These are phyloP conservation scores for Melanerpes formicivorus DNA, from an alignment of 2,113 vertebrate genomes.

Conservation along the genomic window DNA sequence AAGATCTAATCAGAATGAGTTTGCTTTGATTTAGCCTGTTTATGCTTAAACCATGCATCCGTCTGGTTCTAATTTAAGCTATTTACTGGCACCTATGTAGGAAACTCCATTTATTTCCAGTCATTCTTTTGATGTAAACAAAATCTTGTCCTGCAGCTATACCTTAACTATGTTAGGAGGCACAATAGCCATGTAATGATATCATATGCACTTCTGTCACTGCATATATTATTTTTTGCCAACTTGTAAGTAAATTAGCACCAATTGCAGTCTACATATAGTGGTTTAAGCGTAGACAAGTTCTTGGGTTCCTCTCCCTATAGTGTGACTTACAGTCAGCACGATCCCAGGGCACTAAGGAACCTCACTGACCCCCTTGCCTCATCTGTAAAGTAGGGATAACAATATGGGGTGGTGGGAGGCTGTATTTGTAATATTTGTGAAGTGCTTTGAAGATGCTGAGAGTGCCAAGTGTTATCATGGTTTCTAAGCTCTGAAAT, in stretches of 20 bases:
- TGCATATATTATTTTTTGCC: not conserved
- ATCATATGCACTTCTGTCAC: not conserved
- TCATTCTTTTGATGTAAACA: conserved; percentile 21
- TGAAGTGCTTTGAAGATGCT: conserved; percentile 67
- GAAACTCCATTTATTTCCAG: conserved; percentile 2
- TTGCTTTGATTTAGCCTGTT: conserved; percentile 37
- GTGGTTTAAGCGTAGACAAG: conserved; percentile 15
- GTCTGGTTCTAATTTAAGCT: conserved; percentile 32
- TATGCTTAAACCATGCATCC: conserved; percentile 19
- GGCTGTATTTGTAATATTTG: conserved; percentile 38
- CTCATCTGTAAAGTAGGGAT: conserved; percentile 54
- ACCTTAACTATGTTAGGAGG: not conserved
- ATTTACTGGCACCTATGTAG: conserved; percentile 12
- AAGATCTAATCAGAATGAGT: conserved; percentile 4
- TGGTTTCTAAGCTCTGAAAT: conserved; percentile 68
- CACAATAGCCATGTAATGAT: not conserved
- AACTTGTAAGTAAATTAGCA: conserved; percentile 23
- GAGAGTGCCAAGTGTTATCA: conserved; percentile 54
- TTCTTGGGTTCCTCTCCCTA: not conserved
- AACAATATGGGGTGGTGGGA: conserved; percentile 45
- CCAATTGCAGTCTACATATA: not conserved
- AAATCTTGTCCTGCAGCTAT: conserved; percentile 25
- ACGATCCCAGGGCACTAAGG: conserved; percentile 5
- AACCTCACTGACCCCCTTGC: not conserved
- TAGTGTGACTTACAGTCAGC: not conserved